Evolutionary conservation across 2,113 vertebrate species (phyloP).

Genomic region (Haemorhous mexicanus): DNA sequence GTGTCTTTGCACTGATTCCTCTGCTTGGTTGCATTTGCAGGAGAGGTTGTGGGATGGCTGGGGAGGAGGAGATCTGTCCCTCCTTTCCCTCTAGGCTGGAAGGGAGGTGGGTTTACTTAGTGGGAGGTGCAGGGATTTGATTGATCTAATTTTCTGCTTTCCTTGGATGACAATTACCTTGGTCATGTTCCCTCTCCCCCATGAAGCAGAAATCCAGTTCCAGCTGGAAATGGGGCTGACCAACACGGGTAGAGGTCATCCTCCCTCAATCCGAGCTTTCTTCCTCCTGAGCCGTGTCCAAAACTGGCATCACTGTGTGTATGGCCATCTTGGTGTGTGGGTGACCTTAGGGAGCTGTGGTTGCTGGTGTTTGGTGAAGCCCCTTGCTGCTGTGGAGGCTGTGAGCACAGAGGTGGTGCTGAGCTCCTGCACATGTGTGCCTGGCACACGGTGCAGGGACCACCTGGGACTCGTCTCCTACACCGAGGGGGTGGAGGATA

Average conservation of each 20-base stretch:
- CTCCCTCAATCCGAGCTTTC: not conserved
- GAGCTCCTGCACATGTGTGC: not conserved
- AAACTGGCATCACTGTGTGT: not conserved
- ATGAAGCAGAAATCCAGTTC: not conserved
- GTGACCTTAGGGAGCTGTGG: not conserved
- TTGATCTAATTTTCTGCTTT: not conserved
- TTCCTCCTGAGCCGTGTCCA: not conserved
- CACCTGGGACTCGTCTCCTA: not conserved
- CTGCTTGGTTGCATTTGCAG: not conserved
- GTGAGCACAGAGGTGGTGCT: accelerated
- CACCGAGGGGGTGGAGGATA: not conserved
- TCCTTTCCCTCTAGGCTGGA: not conserved
- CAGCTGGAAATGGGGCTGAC: not conserved
- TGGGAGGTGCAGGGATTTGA: not conserved
- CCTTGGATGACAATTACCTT: not conserved
- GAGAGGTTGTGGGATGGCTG: not conserved
- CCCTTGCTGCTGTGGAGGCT: not conserved
- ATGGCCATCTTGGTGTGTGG: too few relatives aligned
- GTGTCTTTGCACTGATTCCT: not conserved
- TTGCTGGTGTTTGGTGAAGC: not conserved
- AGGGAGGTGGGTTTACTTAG: not conserved
- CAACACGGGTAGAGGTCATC: not conserved
- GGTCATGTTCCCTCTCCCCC: not conserved
- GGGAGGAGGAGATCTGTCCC: not conserved
- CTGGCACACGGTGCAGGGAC: not conserved